phyloP scores from a whole-genome alignment of 2,888 invertebrate genomes.

The Callosobruchus maculatus region DNA sequence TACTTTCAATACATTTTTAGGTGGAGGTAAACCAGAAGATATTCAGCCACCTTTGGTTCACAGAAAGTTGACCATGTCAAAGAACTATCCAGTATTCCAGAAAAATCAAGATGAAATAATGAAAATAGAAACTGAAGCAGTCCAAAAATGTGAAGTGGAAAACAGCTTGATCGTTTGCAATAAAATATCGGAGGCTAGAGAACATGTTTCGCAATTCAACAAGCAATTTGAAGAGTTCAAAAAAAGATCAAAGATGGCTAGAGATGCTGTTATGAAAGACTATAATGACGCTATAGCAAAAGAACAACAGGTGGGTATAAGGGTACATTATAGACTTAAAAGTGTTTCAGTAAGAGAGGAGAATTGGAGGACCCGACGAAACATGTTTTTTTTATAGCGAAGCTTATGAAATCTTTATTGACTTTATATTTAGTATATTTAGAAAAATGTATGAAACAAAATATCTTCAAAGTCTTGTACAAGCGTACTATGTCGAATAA shows the following conservation, averaged over 20 bases:
- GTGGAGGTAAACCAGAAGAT: conserved; percentile 11
- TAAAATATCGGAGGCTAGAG: conserved; percentile 30
- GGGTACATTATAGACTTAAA: too few species aligned
- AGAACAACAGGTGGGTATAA: conserved; percentile 11
- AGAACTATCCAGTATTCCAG: conserved; percentile 26
- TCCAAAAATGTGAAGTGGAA: conserved; percentile 12
- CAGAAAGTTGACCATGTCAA: conserved; percentile 28
- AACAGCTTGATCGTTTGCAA: conserved; percentile 28
- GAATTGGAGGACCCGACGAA: too few species aligned
- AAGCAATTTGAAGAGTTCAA: conserved; percentile 30
- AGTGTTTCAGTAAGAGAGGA: too few species aligned
- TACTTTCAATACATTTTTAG: too few species aligned
- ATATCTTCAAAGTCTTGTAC: too few species aligned
- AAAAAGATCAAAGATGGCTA: conserved; percentile 21
- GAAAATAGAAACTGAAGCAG: conserved; percentile 1
- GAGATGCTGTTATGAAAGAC: conserved; percentile 31
- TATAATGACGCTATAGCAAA: conserved; percentile 35
- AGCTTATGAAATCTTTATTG: too few species aligned
- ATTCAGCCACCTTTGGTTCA: conserved; percentile 24
- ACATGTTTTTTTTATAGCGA: too few species aligned
- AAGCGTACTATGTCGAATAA: too few species aligned
- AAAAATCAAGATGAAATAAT: conserved; percentile 19
- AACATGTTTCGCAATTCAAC: conserved; percentile 29
- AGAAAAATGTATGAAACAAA: too few species aligned
- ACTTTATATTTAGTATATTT: too few species aligned